Evolutionary conservation across 1,140 invertebrate species (phyloP).

Genomic region (Scaptomyza graminum): DNA sequence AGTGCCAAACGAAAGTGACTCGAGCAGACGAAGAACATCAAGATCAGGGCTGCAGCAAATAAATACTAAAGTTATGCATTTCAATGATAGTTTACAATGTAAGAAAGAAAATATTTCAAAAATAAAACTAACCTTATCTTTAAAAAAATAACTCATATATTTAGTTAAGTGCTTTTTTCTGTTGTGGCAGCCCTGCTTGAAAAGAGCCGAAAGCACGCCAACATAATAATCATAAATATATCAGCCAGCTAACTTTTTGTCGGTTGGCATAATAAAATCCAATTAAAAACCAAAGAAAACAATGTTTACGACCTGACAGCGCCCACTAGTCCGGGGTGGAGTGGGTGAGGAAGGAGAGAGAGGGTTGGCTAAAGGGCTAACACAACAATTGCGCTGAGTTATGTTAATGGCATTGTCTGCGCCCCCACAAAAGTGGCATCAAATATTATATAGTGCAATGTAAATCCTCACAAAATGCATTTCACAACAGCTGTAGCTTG

Average conservation of each 20-base stretch:
- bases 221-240: slow-evolving; percentile 81
- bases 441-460: slow-evolving; percentile 24
- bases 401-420: slow-evolving; percentile 72
- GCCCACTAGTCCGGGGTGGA: slow-evolving; percentile 3
- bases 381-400: slow-evolving; percentile 63
- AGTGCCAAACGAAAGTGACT: slow-evolving; percentile 25
- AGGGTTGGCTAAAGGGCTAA: slow-evolving; percentile 54
- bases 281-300: slow-evolving; percentile 81
- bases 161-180: background rate
- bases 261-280: slow-evolving; percentile 78
- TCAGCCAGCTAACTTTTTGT: slow-evolving; percentile 69
- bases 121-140: too few relatives aligned
- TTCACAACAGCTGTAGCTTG: slow-evolving; percentile 31
- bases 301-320: slow-evolving; percentile 76
- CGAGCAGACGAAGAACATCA: background rate
- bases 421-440: slow-evolving; percentile 63
- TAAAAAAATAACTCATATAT: too few relatives aligned
- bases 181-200: slow-evolving; percentile 45
- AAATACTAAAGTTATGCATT: background rate
- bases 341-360: background rate
- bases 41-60: slow-evolving; percentile 35
- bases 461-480: slow-evolving; percentile 44
- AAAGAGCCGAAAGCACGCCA: slow-evolving; percentile 57
- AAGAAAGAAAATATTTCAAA: background rate
- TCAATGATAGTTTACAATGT: background rate